These are phyloP conservation scores for Alectoris magna DNA, from an alignment of 2,797 vertebrate genomes.

Conservation along the genomic window DNA sequence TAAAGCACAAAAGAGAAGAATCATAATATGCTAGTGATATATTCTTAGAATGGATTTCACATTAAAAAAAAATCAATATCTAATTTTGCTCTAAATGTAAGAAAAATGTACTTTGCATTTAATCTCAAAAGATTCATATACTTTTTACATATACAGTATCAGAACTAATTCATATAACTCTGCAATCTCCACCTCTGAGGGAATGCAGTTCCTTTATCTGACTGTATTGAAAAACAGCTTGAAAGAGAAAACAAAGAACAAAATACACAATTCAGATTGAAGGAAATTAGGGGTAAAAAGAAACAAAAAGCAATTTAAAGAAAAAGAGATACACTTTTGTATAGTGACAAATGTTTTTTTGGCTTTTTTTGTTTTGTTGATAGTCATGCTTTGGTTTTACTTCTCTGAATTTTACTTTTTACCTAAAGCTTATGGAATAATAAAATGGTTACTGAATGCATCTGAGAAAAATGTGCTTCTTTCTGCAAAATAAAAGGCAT, in stretches of 20 bases:
- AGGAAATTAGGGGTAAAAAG: background rate
- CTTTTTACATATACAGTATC: background rate
- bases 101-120: slow-evolving; percentile 44
- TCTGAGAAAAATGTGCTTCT: background rate
- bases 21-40: slow-evolving; percentile 14
- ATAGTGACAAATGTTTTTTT: background rate
- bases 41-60: slow-evolving; percentile 59
- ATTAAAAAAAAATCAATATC: slow-evolving; percentile 66
- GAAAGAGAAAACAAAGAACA: background rate
- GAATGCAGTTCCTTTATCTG: background rate
- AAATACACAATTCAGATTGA: background rate
- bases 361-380: background rate
- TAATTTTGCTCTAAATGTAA: slow-evolving; percentile 58
- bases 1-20: slow-evolving; percentile 42
- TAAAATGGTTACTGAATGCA: background rate
- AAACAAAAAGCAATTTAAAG: background rate
- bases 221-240: background rate
- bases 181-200: background rate
- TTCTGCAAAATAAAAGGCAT: background rate
- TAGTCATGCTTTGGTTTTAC: background rate
- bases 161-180: slow-evolving; percentile 17
- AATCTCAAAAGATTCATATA: slow-evolving; percentile 26
- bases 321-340: background rate
- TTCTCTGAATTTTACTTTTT: background rate
- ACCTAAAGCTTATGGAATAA: background rate